Percentiles rank a stretch among this genome's conserved stretches.
phyloP scores from a whole-genome alignment of 2,888 invertebrate species.

The Drosophila nigricruria region DNA sequence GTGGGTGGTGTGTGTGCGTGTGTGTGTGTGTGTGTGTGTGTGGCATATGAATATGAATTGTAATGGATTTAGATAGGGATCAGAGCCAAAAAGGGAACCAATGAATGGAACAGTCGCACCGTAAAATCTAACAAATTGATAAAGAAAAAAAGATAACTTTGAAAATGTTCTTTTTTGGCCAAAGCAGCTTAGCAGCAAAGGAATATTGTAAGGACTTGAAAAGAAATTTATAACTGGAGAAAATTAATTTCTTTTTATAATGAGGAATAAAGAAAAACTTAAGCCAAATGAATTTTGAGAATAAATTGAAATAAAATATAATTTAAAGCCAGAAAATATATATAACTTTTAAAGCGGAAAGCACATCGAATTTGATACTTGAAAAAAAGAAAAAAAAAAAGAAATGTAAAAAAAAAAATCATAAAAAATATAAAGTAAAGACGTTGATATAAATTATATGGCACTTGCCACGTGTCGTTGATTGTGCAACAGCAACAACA shows the following conservation, averaged over 20 bases:
- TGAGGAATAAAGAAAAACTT: slow-evolving; percentile 28
- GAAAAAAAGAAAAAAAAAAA: slow-evolving; percentile 16
- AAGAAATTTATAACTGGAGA: slow-evolving; percentile 24
- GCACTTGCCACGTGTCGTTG: slow-evolving; percentile 77
- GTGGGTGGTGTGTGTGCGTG: neutral
- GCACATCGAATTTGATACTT: slow-evolving; percentile 56
- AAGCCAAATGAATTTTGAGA: slow-evolving; percentile 54
- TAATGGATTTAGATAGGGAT: slow-evolving; percentile 77
- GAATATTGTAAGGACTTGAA: slow-evolving; percentile 44
- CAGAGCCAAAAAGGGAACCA: slow-evolving; percentile 45
- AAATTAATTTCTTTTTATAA: slow-evolving; percentile 61
- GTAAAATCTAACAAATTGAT: slow-evolving; percentile 68
- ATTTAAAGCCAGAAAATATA: slow-evolving; percentile 4
- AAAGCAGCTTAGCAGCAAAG: slow-evolving; percentile 40
- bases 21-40: slow-evolving; percentile 41
- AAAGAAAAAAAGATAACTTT: slow-evolving; percentile 40
- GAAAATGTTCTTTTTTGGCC: slow-evolving; percentile 34
- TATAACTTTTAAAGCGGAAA: slow-evolving; percentile 16
- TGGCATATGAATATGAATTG: slow-evolving; percentile 77
- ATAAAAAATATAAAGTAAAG: slow-evolving; percentile 26
- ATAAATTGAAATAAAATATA: slow-evolving; percentile 16
- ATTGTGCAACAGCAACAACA: slow-evolving; percentile 55
- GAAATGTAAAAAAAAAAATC: slow-evolving; percentile 14
- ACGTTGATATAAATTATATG: slow-evolving; percentile 73
- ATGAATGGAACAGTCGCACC: slow-evolving; percentile 63